Percentiles rank a stretch among this genome's conserved stretches.
Evolutionary conservation across 2,113 vertebrate species (phyloP).

Genomic region (Amblyornis subalaris): DNA sequence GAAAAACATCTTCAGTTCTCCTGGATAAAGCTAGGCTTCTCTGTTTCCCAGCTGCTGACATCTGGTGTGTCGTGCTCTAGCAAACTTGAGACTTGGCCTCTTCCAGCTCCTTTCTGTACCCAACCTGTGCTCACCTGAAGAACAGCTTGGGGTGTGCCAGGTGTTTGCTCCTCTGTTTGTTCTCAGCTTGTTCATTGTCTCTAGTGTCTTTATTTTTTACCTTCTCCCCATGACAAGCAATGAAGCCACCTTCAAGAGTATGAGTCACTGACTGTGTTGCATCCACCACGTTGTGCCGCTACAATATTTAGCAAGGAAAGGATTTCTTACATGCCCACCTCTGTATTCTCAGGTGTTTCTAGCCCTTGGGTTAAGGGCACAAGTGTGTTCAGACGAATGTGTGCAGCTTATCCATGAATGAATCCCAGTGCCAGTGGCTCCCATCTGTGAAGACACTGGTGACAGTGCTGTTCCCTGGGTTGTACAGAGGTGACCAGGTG

Average conservation of each 20-base stretch:
- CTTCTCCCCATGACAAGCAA: accelerated
- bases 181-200: background rate
- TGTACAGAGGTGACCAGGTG: background rate
- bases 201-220: background rate
- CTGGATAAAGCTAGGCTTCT: background rate
- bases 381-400: background rate
- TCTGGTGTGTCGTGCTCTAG: background rate
- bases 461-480: background rate
- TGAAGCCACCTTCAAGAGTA: background rate
- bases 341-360: background rate
- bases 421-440: background rate
- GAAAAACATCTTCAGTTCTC: background rate
- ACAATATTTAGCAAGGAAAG: background rate
- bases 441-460: background rate
- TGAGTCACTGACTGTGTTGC: background rate
- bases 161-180: background rate
- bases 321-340: accelerated
- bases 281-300: background rate
- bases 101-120: background rate
- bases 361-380: background rate
- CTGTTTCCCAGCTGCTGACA: background rate
- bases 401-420: accelerated
- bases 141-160: background rate
- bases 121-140: background rate
- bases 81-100: background rate